Evolutionary conservation across 2,888 invertebrate genomes (phyloP), one percentile per base, ranked within the genome.

Genomic region (Cheilosia impressa): DNA sequence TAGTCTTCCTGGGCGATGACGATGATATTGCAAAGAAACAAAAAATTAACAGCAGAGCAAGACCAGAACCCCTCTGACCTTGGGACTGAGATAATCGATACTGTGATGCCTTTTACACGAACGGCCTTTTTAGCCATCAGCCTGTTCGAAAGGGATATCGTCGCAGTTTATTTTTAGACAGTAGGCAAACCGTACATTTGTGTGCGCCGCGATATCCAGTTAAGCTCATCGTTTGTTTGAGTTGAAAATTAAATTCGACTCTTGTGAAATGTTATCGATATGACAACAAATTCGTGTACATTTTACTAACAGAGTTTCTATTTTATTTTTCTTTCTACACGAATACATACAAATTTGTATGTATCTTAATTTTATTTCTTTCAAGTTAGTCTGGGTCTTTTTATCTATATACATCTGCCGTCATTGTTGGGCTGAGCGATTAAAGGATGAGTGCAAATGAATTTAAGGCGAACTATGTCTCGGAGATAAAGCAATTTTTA

Each of bases 401-500:
- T 65, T 38, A 38, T 38, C 13, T 38, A 13, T 13, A 38, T 3
- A 31, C 24, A 24, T 55, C 17, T 45, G 55, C 17, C 55, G 22
- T 47, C 22, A 38, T 60, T 58, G 17, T 47, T 34, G 9, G 31
- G 22, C 43, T 57, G 22, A 15, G 34, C 58, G 62, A 78, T 73
- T 78, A 63, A 73, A 41, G 72, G 58, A 73, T 73, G 63, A 78
- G 52, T 73, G 47, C 65, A 45, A 73, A 53, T 50, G 41, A 53
- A 79, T 57, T 31, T 31, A 65, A 60, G 62, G 68, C 62, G 52
- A 81, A 71, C 69, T 71, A 65, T 76, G 22, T 60, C 9, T 53
- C 13, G 24, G 13, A 84, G 80, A 80, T 76, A 71, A 80, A 84
- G 75, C 75, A 84, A 80, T 84, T 84, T 84, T 84, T 76, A 79